Evolutionary conservation across 2,888 invertebrate species (phyloP).

Genomic region (Neoitamus cyanurus): DNA sequence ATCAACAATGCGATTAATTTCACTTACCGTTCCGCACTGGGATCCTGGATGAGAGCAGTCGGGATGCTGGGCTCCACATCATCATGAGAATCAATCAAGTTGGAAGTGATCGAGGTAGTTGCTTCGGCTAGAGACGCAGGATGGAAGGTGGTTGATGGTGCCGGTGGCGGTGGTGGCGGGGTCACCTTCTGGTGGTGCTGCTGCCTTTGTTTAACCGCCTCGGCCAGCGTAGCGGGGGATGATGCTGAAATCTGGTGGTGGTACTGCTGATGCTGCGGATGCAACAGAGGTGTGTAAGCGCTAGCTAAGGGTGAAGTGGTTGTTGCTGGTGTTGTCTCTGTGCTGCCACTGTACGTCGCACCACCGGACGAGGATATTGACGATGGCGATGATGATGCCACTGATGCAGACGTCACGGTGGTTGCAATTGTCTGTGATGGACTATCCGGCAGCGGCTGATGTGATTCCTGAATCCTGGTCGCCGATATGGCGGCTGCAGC

Average conservation of each 20-base stretch:
- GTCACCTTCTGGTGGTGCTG: conserved; percentile 24
- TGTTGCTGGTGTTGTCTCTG: conserved; percentile 49
- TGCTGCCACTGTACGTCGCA: conserved; percentile 52
- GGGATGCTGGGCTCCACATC: conserved; percentile 67
- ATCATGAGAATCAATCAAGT: conserved; percentile 65
- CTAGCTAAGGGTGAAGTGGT: conserved; percentile 42
- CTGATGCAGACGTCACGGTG: conserved; percentile 13
- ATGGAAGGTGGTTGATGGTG: conserved; percentile 49
- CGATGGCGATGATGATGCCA: conserved; percentile 44
- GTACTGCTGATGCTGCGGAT: conserved; percentile 32
- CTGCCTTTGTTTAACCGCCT: conserved; percentile 29
- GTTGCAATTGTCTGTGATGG: conserved; percentile 41
- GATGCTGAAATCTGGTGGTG: background rate
- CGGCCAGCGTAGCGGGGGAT: background rate
- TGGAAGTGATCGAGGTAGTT: conserved; percentile 49
- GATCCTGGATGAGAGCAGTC: conserved; percentile 48
- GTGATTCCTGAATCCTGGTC: conserved; percentile 16
- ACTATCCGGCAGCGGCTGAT: conserved; percentile 21
- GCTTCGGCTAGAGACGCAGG: conserved; percentile 27
- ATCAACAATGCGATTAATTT: conserved; percentile 54
- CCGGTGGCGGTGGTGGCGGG: conserved; percentile 39
- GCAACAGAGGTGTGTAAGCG: conserved; percentile 15
- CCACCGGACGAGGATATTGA: conserved; percentile 51
- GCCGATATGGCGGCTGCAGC: conserved; percentile 28
- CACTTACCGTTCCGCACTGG: conserved; percentile 53